These are phyloP conservation scores for Aromia moschata DNA, from an alignment of 2,888 invertebrate species.

Conservation along the genomic window DNA sequence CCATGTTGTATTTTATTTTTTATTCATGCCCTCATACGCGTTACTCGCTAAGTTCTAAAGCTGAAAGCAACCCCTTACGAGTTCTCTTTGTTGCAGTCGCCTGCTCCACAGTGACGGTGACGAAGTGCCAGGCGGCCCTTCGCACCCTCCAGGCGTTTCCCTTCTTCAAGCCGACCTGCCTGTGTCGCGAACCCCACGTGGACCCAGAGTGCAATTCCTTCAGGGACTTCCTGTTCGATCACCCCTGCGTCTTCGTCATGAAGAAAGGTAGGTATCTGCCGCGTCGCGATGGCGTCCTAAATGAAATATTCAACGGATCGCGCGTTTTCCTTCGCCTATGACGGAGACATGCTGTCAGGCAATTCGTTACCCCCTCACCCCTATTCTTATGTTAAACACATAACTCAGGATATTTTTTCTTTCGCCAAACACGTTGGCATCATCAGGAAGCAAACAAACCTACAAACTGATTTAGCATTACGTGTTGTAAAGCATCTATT, in stretches of 20 bases:
- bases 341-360: background rate
- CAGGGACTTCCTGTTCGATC: conserved; percentile 92
- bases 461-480: too few species aligned
- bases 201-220: conserved; percentile 94
- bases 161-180: conserved; percentile 92
- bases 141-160: conserved; percentile 89
- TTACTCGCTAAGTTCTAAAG: too few species aligned
- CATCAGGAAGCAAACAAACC: too few species aligned
- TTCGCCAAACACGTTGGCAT: too few species aligned
- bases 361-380: background rate
- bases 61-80: too few species aligned
- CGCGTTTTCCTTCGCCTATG: too few species aligned
- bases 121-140: conserved; percentile 91
- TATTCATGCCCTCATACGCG: too few species aligned
- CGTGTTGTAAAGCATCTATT: too few species aligned
- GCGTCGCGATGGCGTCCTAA: too few species aligned
- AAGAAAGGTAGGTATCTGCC: conserved; percentile 79
- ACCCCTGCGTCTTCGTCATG: conserved; percentile 89
- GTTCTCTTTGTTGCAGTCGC: conserved; percentile 77
- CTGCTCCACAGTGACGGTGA: conserved; percentile 91
- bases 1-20: too few species aligned
- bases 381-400: too few species aligned
- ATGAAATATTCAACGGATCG: conserved; percentile 23
- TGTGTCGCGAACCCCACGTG: conserved; percentile 89
- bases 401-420: too few species aligned